Base-by-base conservation (phyloP, 2,888 invertebrate genomes). In the Autographa pulchrina region DNA sequence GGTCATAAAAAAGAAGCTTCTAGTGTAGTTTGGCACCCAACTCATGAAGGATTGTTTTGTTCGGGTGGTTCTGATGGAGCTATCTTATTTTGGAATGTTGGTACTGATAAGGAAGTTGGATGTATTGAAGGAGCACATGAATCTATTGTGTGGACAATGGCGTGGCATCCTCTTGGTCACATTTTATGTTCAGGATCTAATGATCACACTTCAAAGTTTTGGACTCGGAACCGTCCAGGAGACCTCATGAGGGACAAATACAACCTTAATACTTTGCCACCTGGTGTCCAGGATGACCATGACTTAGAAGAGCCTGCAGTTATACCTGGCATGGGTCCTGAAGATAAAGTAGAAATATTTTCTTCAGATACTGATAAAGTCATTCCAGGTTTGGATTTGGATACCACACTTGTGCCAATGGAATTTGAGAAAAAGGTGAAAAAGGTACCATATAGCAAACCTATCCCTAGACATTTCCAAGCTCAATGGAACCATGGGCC, bases 1-100 rank as follows among this genome's bases (percentile, higher is more conserved):
- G 99, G 99, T 0, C 99, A 99, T 92, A 99, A 99, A 92, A 99
- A 99, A 92, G 99, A 99, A 94, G 99, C 99, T 14, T 98, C 98
- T 48, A 98, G 98, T 91, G 98, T 99, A 7, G 98, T 99, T 0
- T 99, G 99, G 99, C 99, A 99, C 96, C 99, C 99, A 0, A 97
- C 98, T 79, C 99, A 99, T 92, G 99, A 99, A 94, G 98, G 98
- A 31, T 96, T 99, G 58, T 99, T 99, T 94, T 98, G 98, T 85
- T 99, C 99, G 78, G 99, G 99, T 31, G 99, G 99, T 31, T 99
- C 99, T 54, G 99, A 99, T 96, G 99, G 99, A 25, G 98, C 99
- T 14, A 98, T 99, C 86, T 97, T 99, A 89, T 99, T 99, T 93
- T 99, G 99, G 99, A 98, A 99, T 96, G 99, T 99, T 82, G 99